Percentiles rank a stretch among this genome's conserved stretches.
Evolutionary conservation across 2,797 vertebrate species (phyloP).

Genomic region (Poecilia velifera): DNA sequence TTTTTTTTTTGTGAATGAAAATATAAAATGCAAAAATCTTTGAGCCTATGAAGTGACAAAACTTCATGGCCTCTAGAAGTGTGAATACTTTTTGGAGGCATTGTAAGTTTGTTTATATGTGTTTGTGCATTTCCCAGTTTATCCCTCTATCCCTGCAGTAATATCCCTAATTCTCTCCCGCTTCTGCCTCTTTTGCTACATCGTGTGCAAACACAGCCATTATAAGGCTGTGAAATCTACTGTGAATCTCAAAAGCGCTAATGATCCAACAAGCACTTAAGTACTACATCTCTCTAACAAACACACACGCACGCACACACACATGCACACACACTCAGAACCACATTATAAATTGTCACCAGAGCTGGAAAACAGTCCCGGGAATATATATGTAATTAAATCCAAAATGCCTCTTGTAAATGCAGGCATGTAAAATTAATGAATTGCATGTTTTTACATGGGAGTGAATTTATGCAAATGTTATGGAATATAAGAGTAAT

Average conservation of each 20-base stretch:
- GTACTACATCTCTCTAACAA: slow-evolving; percentile 42
- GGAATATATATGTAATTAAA: slow-evolving; percentile 73
- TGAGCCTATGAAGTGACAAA: background rate
- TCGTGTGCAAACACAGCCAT: slow-evolving; percentile 74
- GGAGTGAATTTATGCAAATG: slow-evolving; percentile 68
- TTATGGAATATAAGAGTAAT: slow-evolving; percentile 71
- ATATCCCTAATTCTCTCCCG: slow-evolving; percentile 48
- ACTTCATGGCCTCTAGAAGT: background rate
- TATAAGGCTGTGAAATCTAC: slow-evolving; percentile 73
- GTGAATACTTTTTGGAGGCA: background rate
- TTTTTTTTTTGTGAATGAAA: background rate
- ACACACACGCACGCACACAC: slow-evolving; percentile 13
- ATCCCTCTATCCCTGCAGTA: slow-evolving; percentile 43
- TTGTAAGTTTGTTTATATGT: slow-evolving; percentile 36
- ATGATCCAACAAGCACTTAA: slow-evolving; percentile 73
- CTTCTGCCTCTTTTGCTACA: slow-evolving; percentile 47
- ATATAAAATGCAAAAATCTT: background rate
- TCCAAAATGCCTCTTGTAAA: slow-evolving; percentile 63
- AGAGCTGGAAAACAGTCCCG: slow-evolving; percentile 67
- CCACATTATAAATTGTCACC: slow-evolving; percentile 51
- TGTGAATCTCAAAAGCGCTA: slow-evolving; percentile 74
- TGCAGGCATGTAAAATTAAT: slow-evolving; percentile 71
- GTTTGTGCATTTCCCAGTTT: slow-evolving; percentile 42
- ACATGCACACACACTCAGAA: slow-evolving; percentile 11
- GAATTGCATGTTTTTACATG: slow-evolving; percentile 67